Evolutionary conservation across 2,113 vertebrate species (phyloP).

Genomic region (Neotragus moschatus): DNA sequence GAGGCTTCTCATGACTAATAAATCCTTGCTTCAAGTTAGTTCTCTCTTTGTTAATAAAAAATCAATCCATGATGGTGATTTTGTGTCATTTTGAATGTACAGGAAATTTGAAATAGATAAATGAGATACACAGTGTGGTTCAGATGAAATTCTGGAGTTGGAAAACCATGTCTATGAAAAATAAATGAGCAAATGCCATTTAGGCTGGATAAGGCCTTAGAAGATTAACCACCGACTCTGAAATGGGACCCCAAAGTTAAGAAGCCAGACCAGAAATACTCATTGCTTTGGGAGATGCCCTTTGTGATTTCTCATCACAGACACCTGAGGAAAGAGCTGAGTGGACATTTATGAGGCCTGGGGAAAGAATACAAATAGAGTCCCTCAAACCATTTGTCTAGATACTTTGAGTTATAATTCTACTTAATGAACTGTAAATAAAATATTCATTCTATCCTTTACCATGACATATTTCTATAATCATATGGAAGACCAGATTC

Average conservation of each 20-base stretch:
- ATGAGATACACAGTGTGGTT: background rate
- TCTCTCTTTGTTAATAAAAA: constrained; percentile 30
- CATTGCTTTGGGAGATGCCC: background rate
- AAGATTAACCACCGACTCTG: background rate
- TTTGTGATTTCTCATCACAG: background rate
- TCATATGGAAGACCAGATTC: background rate
- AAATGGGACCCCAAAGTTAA: background rate
- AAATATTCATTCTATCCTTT: background rate
- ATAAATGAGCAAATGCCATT: constrained; percentile 33
- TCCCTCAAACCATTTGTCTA: background rate
- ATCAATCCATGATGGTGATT: background rate
- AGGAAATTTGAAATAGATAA: constrained; percentile 66
- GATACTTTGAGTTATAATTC: background rate
- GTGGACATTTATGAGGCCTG: background rate
- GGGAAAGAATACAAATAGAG: background rate
- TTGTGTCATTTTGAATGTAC: constrained; percentile 15
- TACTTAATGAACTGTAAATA: background rate
- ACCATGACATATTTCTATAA: background rate
- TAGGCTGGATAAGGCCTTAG: background rate
- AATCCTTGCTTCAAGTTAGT: background rate
- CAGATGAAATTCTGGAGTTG: background rate
- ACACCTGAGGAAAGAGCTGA: background rate
- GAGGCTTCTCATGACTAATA: background rate
- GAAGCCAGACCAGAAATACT: background rate
- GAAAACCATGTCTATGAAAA: constrained; percentile 11